A percentile compares a stretch with the other conserved stretches of the same genome.
phyloP scores from a whole-genome alignment of 2,113 vertebrate genomes.

The Prunella himalayana region DNA sequence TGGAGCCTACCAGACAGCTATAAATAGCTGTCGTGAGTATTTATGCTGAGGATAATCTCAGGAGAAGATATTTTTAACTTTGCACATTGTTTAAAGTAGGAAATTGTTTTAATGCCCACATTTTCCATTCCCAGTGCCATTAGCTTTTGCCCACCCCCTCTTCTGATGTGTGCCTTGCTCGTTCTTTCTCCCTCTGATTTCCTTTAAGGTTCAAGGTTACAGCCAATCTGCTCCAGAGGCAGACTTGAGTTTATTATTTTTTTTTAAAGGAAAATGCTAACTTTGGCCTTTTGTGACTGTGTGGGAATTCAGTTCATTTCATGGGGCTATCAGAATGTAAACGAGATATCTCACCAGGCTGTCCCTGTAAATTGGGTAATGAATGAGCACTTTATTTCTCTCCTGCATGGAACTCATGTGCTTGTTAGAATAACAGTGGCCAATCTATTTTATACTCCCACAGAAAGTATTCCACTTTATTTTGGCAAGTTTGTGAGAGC shows the following conservation, averaged over 20 bases:
- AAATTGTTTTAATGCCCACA: conserved; percentile 73
- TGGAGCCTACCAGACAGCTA: conserved; percentile 60
- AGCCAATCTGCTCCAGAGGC: conserved; percentile 19
- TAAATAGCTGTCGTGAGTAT: conserved; percentile 68
- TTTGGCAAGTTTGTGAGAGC: conserved; percentile 18
- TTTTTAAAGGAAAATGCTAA: conserved; percentile 39
- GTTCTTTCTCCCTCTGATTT: conserved; percentile 18
- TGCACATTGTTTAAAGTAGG: conserved; percentile 72
- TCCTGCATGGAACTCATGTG: neutral
- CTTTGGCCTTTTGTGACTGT: conserved; percentile 8
- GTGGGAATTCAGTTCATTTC: conserved; percentile 45
- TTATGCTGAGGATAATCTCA: conserved; percentile 67
- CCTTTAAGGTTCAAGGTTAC: conserved; percentile 55
- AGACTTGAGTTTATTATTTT: conserved; percentile 12
- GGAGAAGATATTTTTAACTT: conserved; percentile 73
- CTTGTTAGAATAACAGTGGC: conserved; percentile 51
- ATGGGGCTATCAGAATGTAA: conserved; percentile 44
- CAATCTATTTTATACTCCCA: conserved; percentile 60
- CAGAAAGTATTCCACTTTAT: conserved; percentile 45
- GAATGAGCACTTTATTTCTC: conserved; percentile 68
- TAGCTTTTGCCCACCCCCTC: neutral
- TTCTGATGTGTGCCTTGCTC: neutral
- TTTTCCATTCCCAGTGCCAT: conserved; percentile 67
- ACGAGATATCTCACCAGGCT: conserved; percentile 40
- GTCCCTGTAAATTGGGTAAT: neutral